Base-by-base conservation (phyloP, 1,140 invertebrate genomes). In the Zophobas atratus region DNA sequence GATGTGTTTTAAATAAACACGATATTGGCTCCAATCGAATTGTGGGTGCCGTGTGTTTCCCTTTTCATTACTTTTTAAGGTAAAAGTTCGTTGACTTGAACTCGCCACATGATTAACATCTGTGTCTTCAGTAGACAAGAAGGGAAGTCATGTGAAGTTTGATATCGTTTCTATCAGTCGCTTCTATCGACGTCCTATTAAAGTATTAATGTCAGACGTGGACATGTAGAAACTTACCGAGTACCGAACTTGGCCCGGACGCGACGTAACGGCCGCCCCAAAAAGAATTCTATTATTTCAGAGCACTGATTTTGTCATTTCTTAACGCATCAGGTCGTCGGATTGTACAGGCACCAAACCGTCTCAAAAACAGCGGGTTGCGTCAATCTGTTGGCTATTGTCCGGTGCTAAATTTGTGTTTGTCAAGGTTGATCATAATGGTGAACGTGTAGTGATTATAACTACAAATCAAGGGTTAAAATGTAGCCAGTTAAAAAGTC, bases 361-460 rank as follows among this genome's bases (percentile, higher is more conserved):
- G 60, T 67, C 60, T 67, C 60, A 67, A 67, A 57, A 67, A 67
- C 60, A 32, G 38, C 1, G 41, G 1, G 33, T 63, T 63, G 57
- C 57, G 57, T 63, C 57, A 63, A 43, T 67, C 43, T 67, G 41
- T 67, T 67, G 60, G 60, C 60, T 67, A 46, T 67, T 67, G 60
- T 67, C 60, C 60, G 41, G 60, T 33, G 43, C 60, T 67, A 67
- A 46, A 32, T 67, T 67, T 43, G 60, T 67, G 39, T 41, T 36
- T 67, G 60, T 67, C 60, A 67, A 67, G 60, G 60, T 67, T 67
- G 39, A 20, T 57, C 33, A 34, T 34, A 34, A 57, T 57, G 55
- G 33, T 33, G 33, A 57, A 33, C 4, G 1, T 63, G 1, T 51
- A 2, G 3, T 51, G 49, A 51, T 6, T 5, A 51, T 51, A 67